These are phyloP conservation scores for Rhamphomyia laevipes DNA, from an alignment of 2,888 invertebrate species.

Conservation along the genomic window DNA sequence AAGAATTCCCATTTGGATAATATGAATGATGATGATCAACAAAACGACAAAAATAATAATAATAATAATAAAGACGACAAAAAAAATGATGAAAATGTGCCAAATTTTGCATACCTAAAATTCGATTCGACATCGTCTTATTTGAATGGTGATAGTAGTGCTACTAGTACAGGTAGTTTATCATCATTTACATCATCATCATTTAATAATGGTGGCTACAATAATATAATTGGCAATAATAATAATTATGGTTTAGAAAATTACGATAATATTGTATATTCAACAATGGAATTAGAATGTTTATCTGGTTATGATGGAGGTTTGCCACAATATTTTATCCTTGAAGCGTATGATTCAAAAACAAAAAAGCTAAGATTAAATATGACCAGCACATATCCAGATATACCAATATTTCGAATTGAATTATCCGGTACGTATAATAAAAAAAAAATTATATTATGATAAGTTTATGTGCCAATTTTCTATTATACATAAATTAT, in stretches of 20 bases:
- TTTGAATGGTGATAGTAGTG: too few relatives aligned
- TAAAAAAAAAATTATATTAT: neutral
- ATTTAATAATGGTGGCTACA: neutral
- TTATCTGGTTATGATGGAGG: conserved; percentile 83
- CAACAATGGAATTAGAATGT: conserved; percentile 66
- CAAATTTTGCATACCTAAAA: conserved; percentile 14
- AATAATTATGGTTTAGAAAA: conserved; percentile 20
- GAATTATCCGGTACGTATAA: conserved; percentile 34
- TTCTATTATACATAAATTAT: neutral
- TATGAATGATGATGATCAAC: neutral
- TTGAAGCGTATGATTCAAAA: conserved; percentile 69
- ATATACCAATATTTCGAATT: conserved; percentile 49
- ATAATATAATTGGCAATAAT: neutral
- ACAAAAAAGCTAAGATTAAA: conserved; percentile 60
- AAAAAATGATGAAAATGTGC: conserved; percentile 1
- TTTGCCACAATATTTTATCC: conserved; percentile 68
- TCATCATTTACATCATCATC: neutral
- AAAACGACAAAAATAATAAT: neutral
- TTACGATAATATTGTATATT: conserved; percentile 37
- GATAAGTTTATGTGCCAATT: neutral
- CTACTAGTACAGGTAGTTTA: neutral
- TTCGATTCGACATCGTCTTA: conserved; percentile 4
- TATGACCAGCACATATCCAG: conserved; percentile 48
- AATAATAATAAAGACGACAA: neutral
- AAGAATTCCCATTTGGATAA: neutral